Conservation (phyloP, 2,797 vertebrate species). For the Columba guinea region DNA sequence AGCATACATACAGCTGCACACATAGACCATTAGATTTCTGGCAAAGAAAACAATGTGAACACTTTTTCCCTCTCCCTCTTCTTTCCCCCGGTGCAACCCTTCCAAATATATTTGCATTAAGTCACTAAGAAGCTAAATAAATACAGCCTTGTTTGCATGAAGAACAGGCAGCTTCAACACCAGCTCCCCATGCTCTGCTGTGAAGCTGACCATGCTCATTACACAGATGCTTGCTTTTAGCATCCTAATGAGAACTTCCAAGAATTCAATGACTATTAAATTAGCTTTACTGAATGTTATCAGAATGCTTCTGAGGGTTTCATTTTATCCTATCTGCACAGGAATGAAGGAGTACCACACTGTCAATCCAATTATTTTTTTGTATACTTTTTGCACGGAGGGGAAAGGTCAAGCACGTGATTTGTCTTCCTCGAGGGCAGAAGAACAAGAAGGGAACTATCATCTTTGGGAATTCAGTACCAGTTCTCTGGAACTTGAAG, state of each 20-base stretch:
- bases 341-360: not conserved
- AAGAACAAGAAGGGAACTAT: not conserved
- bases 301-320: conserved; percentile 36
- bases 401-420: not conserved
- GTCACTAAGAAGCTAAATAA: conserved; percentile 19
- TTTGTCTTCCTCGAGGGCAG: not conserved
- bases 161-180: not conserved
- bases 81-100: not conserved
- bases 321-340: conserved; percentile 5
- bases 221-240: conserved; percentile 35
- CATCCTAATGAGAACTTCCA: conserved; percentile 53
- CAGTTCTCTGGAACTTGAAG: not conserved
- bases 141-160: conserved; percentile 21
- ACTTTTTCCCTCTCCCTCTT: not conserved
- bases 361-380: conserved; percentile 15
- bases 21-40: conserved; percentile 32
- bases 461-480: not conserved
- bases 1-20: conserved; percentile 45
- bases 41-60: conserved; percentile 38
- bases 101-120: conserved; percentile 53
- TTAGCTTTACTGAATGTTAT: conserved; percentile 35
- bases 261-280: conserved; percentile 49
- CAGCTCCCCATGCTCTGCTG: not conserved
- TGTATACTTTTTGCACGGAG: not conserved
- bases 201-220: conserved; percentile 21